Conservation (phyloP, 2,888 invertebrate species). For the Lithodes maja region DNA sequence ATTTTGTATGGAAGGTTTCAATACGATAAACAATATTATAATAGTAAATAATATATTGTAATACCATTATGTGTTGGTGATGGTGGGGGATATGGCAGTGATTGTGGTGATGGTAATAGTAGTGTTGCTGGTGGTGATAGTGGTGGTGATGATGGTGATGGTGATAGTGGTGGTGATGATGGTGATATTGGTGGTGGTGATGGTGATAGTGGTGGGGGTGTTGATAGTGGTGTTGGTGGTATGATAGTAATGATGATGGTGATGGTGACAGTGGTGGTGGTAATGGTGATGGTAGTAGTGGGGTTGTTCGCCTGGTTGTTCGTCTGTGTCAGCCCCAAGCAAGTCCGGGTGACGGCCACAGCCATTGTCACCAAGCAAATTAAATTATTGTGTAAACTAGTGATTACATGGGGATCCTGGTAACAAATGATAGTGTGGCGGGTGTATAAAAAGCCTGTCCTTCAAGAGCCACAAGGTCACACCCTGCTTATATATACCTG, state of each 20-base stretch:
- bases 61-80: too few species aligned
- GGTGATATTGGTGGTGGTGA: neutral
- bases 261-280: neutral
- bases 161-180: neutral
- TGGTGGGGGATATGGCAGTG: too few species aligned
- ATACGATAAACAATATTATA: too few species aligned
- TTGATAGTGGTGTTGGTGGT: too few species aligned
- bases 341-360: neutral
- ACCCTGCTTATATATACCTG: too few species aligned
- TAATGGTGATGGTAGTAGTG: neutral
- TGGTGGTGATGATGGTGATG: conserved; percentile 8
- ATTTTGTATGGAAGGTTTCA: too few species aligned
- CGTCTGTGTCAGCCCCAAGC: neutral
- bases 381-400: neutral
- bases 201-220: neutral
- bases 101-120: neutral
- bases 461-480: too few species aligned
- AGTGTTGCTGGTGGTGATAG: conserved; percentile 7
- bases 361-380: neutral
- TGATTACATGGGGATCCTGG: neutral
- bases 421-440: neutral
- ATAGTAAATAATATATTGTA: too few species aligned
- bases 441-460: neutral
- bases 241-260: neutral
- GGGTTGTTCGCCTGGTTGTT: neutral